These are phyloP conservation scores for Enhydra lutris DNA, from an alignment of 2,113 vertebrate species.

Conservation along the genomic window DNA sequence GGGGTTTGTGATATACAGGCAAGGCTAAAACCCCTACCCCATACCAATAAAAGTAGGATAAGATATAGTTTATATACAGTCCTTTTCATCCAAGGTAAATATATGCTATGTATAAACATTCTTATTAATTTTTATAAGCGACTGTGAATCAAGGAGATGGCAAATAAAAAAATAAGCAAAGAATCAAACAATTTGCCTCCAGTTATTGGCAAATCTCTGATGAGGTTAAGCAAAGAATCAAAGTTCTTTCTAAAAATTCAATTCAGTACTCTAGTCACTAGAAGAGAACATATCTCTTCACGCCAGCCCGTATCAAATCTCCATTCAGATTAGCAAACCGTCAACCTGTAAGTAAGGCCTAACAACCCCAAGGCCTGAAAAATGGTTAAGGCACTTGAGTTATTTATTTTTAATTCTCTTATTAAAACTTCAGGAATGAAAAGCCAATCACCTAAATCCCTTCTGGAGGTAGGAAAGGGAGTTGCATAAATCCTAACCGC, in stretches of 20 bases:
- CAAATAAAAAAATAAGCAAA: not conserved
- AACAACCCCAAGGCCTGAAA: not conserved
- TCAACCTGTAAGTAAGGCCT: not conserved
- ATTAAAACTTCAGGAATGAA: not conserved
- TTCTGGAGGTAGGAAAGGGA: not conserved
- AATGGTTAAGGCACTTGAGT: not conserved
- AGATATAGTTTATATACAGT: not conserved
- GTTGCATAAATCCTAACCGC: not conserved
- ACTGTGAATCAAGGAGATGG: not conserved
- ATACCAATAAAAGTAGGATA: not conserved
- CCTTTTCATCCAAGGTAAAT: not conserved
- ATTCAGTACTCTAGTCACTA: not conserved
- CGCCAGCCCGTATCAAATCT: not conserved
- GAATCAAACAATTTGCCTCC: not conserved
- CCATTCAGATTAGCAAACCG: not conserved
- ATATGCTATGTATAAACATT: not conserved
- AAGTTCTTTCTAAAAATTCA: constrained; percentile 7
- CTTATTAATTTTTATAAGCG: not conserved
- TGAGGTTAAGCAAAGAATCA: not conserved
- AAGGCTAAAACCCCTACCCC: not conserved
- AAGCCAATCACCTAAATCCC: not conserved
- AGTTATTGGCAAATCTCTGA: not conserved
- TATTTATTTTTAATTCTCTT: not conserved
- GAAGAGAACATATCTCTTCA: not conserved
- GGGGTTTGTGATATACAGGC: not conserved